Evolutionary conservation across 2,113 vertebrate genomes (phyloP), one percentile per base, ranked within the genome.

Genomic region (pig (Sus scrofa)): DNA sequence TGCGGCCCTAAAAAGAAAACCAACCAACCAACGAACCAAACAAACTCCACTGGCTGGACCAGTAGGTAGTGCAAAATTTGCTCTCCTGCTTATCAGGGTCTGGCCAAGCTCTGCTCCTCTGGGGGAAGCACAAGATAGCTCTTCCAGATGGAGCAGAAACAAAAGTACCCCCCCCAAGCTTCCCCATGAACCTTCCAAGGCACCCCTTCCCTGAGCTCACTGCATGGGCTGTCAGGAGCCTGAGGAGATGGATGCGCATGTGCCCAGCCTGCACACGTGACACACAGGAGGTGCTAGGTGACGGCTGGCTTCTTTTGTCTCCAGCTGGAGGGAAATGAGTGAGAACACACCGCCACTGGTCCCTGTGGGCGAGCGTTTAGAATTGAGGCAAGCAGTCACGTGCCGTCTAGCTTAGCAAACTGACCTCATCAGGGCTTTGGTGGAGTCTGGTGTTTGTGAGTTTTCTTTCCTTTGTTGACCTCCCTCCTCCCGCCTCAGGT

Each of bases 51-150:
- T 71, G 24, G 13, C 20, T 34, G 22, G 81, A 19, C 12, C 0
- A 4, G 50, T 3, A 14, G 11, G 7, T 3, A 6, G 20, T 0
- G 1, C 50, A 18, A 19, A n/a, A 39, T 79, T 34, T 24, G 27
- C 60, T 81, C 14, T 90, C 39, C 10, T 24, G 16, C 9, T 30
- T 19, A 0, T 32, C n/a, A 52, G 87, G 7, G n/a, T 32, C 73
- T 34, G 34, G 56, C 34, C 3, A 16, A n/a, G 34, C 44, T 89
- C 67, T 54, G 32, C 26, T 85, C 18, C 34, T 60, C 58, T 12
- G 8, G 34, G 26, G 75, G 85, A 27, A 27, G 44, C 52, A 26
- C 0, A 2, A 15, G 37, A 16, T 7, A 39, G 32, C 50, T 65
- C 67, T 93, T 85, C 71, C 24, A 60, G 39, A 27, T 70, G 34